phyloP scores from a whole-genome alignment of 2,888 invertebrate genomes.

The Molorchus minor region DNA sequence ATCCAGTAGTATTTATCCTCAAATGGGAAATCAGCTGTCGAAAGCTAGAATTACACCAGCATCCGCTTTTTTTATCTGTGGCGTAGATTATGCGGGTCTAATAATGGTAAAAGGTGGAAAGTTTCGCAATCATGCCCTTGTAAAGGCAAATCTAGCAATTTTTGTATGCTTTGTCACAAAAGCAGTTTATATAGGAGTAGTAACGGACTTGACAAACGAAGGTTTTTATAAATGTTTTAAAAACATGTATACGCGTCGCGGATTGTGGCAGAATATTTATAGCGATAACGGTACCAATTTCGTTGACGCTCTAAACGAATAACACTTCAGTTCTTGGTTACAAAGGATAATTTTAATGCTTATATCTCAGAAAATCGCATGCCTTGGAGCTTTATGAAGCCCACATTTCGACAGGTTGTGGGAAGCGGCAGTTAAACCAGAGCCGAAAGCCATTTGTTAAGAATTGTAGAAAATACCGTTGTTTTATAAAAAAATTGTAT shows the following conservation, averaged over 20 bases:
- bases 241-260: constrained; percentile 31
- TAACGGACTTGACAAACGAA: constrained; percentile 36
- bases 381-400: constrained; percentile 41
- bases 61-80: too few relatives aligned
- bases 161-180: constrained; percentile 48
- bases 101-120: constrained; percentile 34
- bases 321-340: too few relatives aligned
- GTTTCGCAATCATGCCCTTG: constrained; percentile 30
- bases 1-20: too few relatives aligned
- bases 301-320: neutral
- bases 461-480: constrained; percentile 35
- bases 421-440: constrained; percentile 52
- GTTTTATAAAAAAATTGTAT: constrained; percentile 50
- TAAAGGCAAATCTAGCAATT: constrained; percentile 45
- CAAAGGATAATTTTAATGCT: too few relatives aligned
- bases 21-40: too few relatives aligned
- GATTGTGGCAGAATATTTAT: constrained; percentile 24
- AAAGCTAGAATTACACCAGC: too few relatives aligned
- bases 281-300: constrained; percentile 5
- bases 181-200: constrained; percentile 53
- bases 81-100: constrained; percentile 47
- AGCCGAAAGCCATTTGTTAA: constrained; percentile 46
- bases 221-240: too few relatives aligned
- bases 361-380: too few relatives aligned
- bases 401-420: constrained; percentile 52